These are phyloP conservation scores for Antechinus flavipes DNA, from an alignment of 2,113 vertebrate species.

Conservation along the genomic window DNA sequence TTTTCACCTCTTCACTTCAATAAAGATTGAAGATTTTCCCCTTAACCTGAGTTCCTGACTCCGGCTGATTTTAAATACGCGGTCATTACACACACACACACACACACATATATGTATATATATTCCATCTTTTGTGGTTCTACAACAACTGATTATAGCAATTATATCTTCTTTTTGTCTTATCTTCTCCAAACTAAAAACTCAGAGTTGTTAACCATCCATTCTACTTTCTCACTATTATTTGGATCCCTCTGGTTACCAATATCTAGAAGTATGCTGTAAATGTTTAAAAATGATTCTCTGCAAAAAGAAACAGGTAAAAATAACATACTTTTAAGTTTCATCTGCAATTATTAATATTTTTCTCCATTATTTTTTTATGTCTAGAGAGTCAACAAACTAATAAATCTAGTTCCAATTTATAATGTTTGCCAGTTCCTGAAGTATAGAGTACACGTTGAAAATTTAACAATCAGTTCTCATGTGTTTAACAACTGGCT, in stretches of 20 bases:
- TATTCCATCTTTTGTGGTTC: background rate
- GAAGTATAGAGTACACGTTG: background rate
- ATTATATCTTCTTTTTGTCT: background rate
- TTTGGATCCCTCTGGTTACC: background rate
- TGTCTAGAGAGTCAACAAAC: background rate
- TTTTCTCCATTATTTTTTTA: background rate
- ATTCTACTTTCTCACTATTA: background rate
- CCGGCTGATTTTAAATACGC: too few relatives aligned
- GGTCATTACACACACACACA: too few relatives aligned
- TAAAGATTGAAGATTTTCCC: too few relatives aligned
- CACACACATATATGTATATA: too few relatives aligned
- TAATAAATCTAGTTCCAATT: background rate
- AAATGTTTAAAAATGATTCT: background rate
- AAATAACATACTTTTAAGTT: background rate
- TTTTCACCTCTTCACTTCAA: too few relatives aligned
- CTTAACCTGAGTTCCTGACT: too few relatives aligned
- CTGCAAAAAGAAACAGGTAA: background rate
- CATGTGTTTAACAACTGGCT: background rate
- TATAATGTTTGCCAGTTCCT: background rate
- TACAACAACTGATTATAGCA: background rate
- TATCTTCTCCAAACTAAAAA: constrained; percentile 12
- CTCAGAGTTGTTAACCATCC: background rate
- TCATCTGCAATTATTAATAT: background rate
- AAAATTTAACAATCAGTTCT: background rate
- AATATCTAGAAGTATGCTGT: background rate